Evolutionary conservation across 2,113 vertebrate genomes (phyloP).

Genomic region (Eurypyga helias): DNA sequence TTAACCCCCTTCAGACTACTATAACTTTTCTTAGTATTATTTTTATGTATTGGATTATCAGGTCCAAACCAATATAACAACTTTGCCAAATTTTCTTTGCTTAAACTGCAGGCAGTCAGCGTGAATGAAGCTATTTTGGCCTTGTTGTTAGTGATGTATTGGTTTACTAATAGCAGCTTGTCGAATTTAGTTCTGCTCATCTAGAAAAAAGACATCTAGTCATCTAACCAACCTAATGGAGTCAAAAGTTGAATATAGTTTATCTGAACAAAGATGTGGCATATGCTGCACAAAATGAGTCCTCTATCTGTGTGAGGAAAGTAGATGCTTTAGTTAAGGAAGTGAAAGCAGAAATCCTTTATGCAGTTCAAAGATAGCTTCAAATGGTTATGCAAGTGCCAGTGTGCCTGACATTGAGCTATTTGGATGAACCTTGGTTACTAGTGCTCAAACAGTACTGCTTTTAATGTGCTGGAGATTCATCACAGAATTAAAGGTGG

Average conservation of each 20-base stretch:
- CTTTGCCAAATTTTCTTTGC: not conserved
- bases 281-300: not conserved
- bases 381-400: not conserved
- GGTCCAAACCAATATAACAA: not conserved
- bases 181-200: not conserved
- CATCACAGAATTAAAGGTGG: not conserved
- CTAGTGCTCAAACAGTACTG: not conserved
- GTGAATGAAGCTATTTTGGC: not conserved
- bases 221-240: not conserved
- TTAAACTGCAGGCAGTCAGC: not conserved
- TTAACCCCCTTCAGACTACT: not conserved
- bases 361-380: not conserved
- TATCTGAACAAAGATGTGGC: not conserved
- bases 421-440: not conserved
- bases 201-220: not conserved
- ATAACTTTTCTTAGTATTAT: not conserved
- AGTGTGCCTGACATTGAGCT: not conserved
- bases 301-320: not conserved
- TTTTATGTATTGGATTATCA: not conserved
- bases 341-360: not conserved
- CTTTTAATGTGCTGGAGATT: not conserved
- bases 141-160: not conserved
- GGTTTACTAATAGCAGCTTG: not conserved
- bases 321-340: not conserved
- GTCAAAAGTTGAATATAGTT: not conserved